These are phyloP conservation scores for Coregonus sp. DNA, from an alignment of 2,797 vertebrate genomes.

Conservation along the genomic window DNA sequence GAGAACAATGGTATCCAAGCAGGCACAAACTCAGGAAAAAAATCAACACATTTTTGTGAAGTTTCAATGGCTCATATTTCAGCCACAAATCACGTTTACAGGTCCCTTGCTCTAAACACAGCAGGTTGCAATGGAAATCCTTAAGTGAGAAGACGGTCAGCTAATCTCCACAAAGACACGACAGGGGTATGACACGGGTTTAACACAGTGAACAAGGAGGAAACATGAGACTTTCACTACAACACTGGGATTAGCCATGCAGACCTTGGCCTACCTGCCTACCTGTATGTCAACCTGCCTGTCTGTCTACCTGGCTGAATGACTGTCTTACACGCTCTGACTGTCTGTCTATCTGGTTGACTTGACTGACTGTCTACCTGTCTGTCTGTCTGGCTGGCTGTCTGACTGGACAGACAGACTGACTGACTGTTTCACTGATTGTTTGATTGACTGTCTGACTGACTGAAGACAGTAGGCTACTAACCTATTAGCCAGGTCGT, in stretches of 20 bases:
- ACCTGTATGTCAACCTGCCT: not conserved
- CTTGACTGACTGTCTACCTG: not conserved
- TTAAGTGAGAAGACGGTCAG: constrained; percentile 36
- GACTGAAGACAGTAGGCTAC: constrained; percentile 42
- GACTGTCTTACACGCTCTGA: constrained; percentile 12
- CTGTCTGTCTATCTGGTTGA: not conserved
- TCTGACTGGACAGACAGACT: too few species aligned
- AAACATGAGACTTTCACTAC: constrained; percentile 50
- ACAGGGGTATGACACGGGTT: constrained; percentile 26
- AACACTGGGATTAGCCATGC: constrained; percentile 9
- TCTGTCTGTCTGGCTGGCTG: not conserved
- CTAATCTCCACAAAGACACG: constrained; percentile 31
- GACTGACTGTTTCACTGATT: constrained; percentile 1
- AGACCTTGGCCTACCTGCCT: not conserved
- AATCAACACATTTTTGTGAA: constrained; percentile 36
- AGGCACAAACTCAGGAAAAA: constrained; percentile 35
- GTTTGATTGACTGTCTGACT: constrained; percentile 27
- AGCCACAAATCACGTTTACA: constrained; percentile 12
- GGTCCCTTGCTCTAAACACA: not conserved
- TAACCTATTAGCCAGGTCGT: constrained; percentile 78
- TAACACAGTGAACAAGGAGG: constrained; percentile 49
- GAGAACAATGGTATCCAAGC: constrained; percentile 51
- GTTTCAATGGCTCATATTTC: constrained; percentile 39
- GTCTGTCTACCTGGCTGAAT: constrained; percentile 25
- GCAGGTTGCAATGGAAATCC: constrained; percentile 34